Evolutionary conservation across 2,113 vertebrate species (phyloP), one percentile per base, ranked within the genome.

Genomic region (Thalassoma bifasciatum): DNA sequence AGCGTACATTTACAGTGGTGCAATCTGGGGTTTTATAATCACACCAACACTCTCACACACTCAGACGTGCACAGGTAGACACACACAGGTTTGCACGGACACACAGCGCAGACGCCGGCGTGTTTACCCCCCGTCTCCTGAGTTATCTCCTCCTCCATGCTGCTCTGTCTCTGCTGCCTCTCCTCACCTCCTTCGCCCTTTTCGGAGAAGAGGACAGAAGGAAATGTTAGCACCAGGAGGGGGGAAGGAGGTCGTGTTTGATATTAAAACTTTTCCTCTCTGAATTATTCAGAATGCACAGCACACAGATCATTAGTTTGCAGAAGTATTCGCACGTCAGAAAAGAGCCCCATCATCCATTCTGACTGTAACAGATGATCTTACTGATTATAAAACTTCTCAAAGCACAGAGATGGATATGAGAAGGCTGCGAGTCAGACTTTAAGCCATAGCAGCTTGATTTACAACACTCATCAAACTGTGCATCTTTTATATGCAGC

Each of bases 101-200:
- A 53, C 8, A 22, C 62, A 65, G 58, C 47, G 30, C 70, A 57
- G 13, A 72, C 67, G 81, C 54, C 53, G 0, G 57, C 17, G 63
- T 34, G 69, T 78, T 90, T 87, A 93, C 92, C 91, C 54, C 79
- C 91, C 22, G 83, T 76, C 66, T 93, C 91, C 54, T 84, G 86
- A 75, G 75, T 79, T 24, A 86, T 72, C 40, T 87, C 87, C 56
- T 92, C 89, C 26, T 91, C 91, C 83, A 86, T 79, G 78, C 91
- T 91, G 88, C 71, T 71, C 82, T 95, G 88, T 79, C 91, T 93
- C 68, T 91, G 89, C 26, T 95, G 92, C 19, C 88, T 89, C 52
- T 96, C 95, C 47, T 96, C 96, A 4, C 79, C 72, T 59, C 92
- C 92, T 42, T 96, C 95, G 8, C 89, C 95, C 86, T 92, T 89